phyloP scores from a whole-genome alignment of 1,140 invertebrate species.

The Pogonomyrmex californicus region DNA sequence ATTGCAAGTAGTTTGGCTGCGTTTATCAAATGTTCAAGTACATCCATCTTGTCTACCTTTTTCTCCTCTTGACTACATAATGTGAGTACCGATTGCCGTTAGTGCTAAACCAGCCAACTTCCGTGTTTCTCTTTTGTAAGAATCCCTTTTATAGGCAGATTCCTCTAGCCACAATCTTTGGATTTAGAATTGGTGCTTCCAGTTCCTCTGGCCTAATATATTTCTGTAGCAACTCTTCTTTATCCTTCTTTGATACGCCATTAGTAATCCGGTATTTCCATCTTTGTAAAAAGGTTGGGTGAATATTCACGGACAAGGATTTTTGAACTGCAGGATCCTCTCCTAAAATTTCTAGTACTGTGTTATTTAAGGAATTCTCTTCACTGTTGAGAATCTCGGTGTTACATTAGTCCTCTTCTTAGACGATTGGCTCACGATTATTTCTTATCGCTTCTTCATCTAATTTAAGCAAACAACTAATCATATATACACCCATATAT shows the following conservation, averaged over 20 bases:
- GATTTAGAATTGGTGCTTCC: neutral
- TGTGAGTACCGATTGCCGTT: neutral
- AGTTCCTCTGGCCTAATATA: neutral
- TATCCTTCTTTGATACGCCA: neutral
- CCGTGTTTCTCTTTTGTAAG: neutral
- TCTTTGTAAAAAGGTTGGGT: too few relatives aligned
- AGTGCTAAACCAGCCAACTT: neutral
- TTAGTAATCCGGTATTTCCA: neutral
- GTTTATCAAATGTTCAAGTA: neutral
- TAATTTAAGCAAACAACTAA: too few relatives aligned
- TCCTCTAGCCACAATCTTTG: neutral
- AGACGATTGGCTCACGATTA: too few relatives aligned
- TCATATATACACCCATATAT: too few relatives aligned
- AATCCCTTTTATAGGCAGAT: neutral
- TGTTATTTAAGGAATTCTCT: too few relatives aligned
- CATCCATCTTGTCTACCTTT: neutral
- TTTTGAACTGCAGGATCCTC: neutral
- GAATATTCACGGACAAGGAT: neutral
- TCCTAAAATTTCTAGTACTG: neutral
- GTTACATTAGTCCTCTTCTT: too few relatives aligned
- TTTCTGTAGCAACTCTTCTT: neutral
- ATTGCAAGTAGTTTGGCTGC: neutral
- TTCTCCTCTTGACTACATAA: neutral
- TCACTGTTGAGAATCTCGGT: too few relatives aligned
- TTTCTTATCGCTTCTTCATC: too few relatives aligned